A percentile compares a stretch with the other conserved stretches of the same genome.
Conservation (phyloP, 2,113 vertebrate genomes). For the Poeciliopsis turrubarensis region DNA sequence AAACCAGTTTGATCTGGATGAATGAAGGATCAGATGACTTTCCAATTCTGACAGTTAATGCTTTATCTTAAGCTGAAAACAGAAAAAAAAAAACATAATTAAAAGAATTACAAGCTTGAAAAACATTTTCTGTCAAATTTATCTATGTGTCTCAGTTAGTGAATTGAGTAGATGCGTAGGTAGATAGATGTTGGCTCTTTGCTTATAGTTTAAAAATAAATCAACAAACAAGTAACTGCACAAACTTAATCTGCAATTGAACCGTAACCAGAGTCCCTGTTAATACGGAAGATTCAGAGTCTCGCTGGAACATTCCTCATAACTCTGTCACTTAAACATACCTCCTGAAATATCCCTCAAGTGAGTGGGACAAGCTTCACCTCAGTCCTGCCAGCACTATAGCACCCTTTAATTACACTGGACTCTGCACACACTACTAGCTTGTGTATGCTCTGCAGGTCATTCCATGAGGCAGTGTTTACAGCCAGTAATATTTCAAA, state of each 20-base stretch:
- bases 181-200: slow-evolving; percentile 10
- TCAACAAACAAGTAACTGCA: slow-evolving; percentile 55
- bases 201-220: slow-evolving; percentile 52
- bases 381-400: slow-evolving; percentile 80
- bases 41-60: no score
- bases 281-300: slow-evolving; percentile 79
- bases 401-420: slow-evolving; percentile 81
- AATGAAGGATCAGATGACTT: no score
- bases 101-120: no score
- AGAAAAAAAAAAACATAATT: no score
- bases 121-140: no score
- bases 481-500: slow-evolving; percentile 81
- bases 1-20: no score
- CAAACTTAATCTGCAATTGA: slow-evolving; percentile 56
- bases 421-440: slow-evolving; percentile 74
- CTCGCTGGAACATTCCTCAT: slow-evolving; percentile 82
- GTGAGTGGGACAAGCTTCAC: slow-evolving; percentile 81
- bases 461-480: slow-evolving; percentile 68
- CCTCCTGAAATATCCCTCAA: slow-evolving; percentile 79
- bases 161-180: no score
- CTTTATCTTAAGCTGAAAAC: no score
- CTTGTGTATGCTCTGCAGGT: slow-evolving; percentile 74
- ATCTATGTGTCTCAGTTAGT: no score
- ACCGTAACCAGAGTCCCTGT: slow-evolving; percentile 58
- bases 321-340: slow-evolving; percentile 78